Conservation (phyloP, 2,113 vertebrate genomes). For the Bambusicola thoracicus region DNA sequence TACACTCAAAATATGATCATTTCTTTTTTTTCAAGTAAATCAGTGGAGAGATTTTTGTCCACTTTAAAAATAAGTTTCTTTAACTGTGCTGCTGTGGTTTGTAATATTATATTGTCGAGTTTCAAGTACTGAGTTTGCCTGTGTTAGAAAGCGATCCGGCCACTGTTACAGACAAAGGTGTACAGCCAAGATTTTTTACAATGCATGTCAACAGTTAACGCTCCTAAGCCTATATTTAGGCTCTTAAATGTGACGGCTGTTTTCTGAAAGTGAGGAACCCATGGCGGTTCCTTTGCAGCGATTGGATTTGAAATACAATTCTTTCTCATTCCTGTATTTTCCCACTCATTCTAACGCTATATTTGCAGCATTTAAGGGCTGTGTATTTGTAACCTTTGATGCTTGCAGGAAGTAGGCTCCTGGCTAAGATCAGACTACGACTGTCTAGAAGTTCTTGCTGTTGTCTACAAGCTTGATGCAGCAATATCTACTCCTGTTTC, state of each 20-base stretch:
- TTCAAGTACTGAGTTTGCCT: background rate
- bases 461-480: background rate
- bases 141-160: conserved; percentile 3
- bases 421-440: background rate
- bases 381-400: background rate
- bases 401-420: background rate
- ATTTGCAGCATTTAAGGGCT: background rate
- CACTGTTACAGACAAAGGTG: conserved; percentile 28
- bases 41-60: background rate
- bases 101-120: background rate
- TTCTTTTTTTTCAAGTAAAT: background rate
- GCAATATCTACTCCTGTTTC: background rate
- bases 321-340: background rate
- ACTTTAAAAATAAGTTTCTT: background rate
- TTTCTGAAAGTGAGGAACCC: background rate
- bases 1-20: background rate
- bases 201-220: conserved; percentile 26
- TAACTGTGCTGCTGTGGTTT: background rate
- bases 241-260: background rate
- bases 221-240: conserved; percentile 32
- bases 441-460: background rate
- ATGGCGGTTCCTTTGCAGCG: background rate
- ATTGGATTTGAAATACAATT: background rate
- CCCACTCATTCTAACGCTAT: background rate
- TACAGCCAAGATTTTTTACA: conserved; percentile 34